Evolutionary conservation across 1,140 invertebrate species (phyloP).

Genomic region (Ganaspis sp.): DNA sequence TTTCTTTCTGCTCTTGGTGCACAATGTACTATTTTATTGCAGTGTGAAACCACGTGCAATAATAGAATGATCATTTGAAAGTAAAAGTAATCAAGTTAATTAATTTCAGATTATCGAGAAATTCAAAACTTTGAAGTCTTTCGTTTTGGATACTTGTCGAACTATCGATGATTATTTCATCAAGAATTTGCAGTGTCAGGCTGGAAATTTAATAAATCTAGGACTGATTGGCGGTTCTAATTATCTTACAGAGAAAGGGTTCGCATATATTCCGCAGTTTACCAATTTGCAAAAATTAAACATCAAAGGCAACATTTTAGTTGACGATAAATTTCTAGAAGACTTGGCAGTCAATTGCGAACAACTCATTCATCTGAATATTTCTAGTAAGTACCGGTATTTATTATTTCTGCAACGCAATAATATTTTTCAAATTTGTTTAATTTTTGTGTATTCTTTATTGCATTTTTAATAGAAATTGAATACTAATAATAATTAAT

Average conservation of each 20-base stretch:
- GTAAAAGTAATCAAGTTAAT: not conserved
- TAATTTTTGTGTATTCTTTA: not conserved
- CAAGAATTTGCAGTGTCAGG: not conserved
- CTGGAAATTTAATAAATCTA: not conserved
- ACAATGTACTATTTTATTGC: not conserved
- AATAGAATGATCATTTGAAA: no score
- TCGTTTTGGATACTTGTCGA: not conserved
- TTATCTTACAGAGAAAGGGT: not conserved
- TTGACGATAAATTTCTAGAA: not conserved
- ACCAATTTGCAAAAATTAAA: not conserved
- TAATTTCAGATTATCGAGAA: not conserved
- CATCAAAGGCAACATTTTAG: not conserved
- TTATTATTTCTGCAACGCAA: not conserved
- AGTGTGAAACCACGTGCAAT: no score
- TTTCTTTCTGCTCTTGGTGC: no score
- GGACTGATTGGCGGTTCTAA: not conserved
- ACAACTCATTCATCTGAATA: not conserved
- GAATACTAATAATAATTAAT: no score
- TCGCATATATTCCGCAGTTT: not conserved
- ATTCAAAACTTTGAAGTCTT: not conserved
- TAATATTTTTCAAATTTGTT: not conserved
- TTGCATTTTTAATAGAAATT: no score
- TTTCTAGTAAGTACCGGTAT: not conserved
- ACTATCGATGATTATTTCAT: not conserved
- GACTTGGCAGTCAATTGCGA: conserved; percentile 1